Conservation (phyloP, 2,113 vertebrate species). For the Phrynosoma blainvillii region DNA sequence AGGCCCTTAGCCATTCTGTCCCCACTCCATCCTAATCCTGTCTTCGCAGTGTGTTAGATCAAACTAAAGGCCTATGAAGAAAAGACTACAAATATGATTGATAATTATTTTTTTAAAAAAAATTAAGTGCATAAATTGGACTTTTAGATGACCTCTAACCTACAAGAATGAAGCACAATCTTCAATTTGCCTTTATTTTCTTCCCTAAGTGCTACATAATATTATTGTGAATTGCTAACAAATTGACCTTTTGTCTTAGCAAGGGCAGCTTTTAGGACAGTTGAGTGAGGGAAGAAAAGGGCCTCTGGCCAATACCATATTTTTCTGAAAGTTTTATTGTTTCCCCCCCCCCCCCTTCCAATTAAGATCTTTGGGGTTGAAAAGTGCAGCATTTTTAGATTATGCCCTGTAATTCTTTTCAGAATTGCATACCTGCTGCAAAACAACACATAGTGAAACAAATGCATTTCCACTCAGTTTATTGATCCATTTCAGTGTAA, state of each 20-base stretch:
- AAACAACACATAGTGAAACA: conserved; percentile 22
- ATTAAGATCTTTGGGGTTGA: not conserved
- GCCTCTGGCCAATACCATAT: not conserved
- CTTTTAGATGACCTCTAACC: not conserved
- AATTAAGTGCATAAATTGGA: not conserved
- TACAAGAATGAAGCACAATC: not conserved
- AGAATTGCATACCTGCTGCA: conserved; percentile 20
- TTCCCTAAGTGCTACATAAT: not conserved
- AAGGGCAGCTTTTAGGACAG: not conserved
- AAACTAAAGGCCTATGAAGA: too few species aligned
- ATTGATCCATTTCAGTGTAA: conserved; percentile 35
- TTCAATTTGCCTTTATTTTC: not conserved
- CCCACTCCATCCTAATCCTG: too few species aligned
- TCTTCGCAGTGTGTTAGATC: too few species aligned
- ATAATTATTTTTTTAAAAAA: not conserved
- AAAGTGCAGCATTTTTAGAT: conserved; percentile 19
- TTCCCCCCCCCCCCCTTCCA: too few species aligned
- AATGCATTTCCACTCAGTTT: conserved; percentile 32
- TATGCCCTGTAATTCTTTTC: not conserved
- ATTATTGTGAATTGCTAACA: conserved; percentile 5
- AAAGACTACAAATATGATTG: not conserved
- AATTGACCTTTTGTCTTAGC: not conserved
- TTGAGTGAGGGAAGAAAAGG: not conserved
- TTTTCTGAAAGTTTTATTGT: not conserved
- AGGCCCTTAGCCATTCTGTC: too few species aligned